Conservation (phyloP, 2,888 invertebrate species). For the Hoplodrina blanda region DNA sequence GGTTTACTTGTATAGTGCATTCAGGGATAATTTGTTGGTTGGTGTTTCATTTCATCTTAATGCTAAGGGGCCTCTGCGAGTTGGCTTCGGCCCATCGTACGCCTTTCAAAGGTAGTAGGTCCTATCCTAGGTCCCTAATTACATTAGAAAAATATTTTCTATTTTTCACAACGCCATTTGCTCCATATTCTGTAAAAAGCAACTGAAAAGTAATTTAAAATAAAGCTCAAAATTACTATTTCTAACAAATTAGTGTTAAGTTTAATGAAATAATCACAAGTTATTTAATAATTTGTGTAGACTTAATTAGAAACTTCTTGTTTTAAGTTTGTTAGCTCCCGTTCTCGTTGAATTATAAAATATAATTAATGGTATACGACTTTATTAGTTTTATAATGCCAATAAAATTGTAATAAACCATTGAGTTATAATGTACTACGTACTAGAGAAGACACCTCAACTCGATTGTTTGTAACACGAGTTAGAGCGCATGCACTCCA, state of each 20-base stretch:
- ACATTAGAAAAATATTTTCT: background rate
- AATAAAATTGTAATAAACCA: too few species aligned
- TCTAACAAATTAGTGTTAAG: background rate
- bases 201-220: conserved; percentile 5
- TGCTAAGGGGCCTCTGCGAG: too few species aligned
- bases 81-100: too few species aligned
- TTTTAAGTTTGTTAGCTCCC: conserved; percentile 24
- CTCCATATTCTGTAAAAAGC: background rate
- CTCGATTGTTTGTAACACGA: too few species aligned
- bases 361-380: conserved; percentile 33
- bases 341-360: conserved; percentile 42
- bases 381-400: conserved; percentile 32
- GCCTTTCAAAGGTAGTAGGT: too few species aligned
- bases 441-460: too few species aligned
- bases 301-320: conserved; percentile 30
- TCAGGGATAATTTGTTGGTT: too few species aligned
- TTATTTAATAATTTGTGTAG: background rate
- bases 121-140: too few species aligned
- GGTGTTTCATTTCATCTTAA: too few species aligned
- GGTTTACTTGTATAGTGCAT: too few species aligned
- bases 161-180: background rate
- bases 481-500: too few species aligned
- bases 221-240: background rate
- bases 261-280: conserved; percentile 17
- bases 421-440: too few species aligned